Evolutionary conservation across 1,140 invertebrate genomes (phyloP).

Genomic region (Diuraphis noxia): DNA sequence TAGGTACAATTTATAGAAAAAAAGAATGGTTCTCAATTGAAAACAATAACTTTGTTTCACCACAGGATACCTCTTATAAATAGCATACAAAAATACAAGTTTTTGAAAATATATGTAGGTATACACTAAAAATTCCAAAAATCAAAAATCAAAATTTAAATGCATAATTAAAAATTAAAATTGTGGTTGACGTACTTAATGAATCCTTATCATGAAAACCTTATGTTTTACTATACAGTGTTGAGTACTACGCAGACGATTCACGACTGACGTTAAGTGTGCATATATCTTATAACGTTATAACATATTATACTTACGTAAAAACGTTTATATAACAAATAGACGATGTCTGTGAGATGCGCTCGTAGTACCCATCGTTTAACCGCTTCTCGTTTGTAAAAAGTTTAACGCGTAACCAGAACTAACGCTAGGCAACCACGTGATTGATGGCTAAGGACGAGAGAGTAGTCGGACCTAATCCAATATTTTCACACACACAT

Average conservation of each 20-base stretch:
- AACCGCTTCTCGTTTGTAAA: background rate
- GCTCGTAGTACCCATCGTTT: background rate
- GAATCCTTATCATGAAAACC: too few species aligned
- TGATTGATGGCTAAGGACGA: background rate
- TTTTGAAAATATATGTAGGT: background rate
- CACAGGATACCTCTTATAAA: background rate
- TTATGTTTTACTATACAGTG: background rate
- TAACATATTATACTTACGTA: background rate
- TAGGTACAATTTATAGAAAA: background rate
- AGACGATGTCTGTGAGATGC: background rate
- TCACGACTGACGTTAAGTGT: background rate
- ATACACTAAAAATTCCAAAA: background rate
- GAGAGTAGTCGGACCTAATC: background rate
- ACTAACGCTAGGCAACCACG: background rate
- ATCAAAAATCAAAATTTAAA: background rate
- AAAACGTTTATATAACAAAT: background rate
- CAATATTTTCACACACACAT: background rate
- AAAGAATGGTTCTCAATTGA: background rate
- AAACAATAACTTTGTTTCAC: background rate
- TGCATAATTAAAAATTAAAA: background rate
- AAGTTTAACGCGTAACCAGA: background rate
- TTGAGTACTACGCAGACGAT: background rate
- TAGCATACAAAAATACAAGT: background rate
- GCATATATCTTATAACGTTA: background rate
- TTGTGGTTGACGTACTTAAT: background rate